Base-by-base conservation (phyloP, 1,140 invertebrate species). In the Drosophila murphyi region DNA sequence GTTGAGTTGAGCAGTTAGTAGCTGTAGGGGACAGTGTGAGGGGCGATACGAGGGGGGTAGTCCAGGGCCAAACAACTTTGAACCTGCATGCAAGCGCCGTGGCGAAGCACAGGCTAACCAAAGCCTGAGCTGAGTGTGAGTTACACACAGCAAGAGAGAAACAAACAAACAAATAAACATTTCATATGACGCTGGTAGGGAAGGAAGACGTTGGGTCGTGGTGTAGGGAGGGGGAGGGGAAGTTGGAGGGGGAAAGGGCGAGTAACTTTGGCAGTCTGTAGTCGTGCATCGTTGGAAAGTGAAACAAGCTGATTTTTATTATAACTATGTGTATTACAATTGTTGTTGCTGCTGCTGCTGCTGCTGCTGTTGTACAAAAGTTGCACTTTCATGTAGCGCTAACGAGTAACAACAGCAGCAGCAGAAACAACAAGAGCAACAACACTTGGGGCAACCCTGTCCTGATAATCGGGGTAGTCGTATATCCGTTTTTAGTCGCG, bases 321-420 rank as follows among this genome's bases (percentile, higher is more conserved):
- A 82, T 81, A 75, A 78, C 72, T 71, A 62, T 87, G 71, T 81
- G 82, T 85, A 81, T 70, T 55, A 70, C 54, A 78, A 78, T 81
- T 78, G 78, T 85, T 85, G 55, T 72, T 78, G 55, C 51, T 61
- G 70, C 59, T 54, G 50, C 45, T 48, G 57, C 41, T 57, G 59
- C 20, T 56, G 70, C 35, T 78, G 64, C 65, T 76, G 71, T 80
- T 78, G 54, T 81, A 74, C 62, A 74, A 87, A 87, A 85, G 82
- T 85, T 85, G 82, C 82, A 80, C 82, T 85, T 87, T 86, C 82
- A 85, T 78, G 82, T 85, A 86, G 78, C 47, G 70, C 65, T 81
- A 82, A 82, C 80, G 75, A 77, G 79, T 48, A 70, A 69, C 69
- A 67, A 20, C 31, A 74, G 37, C 51, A 74, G 32, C 41, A 82